Conservation (phyloP, 2,113 vertebrate species). For the Ceuthmochares aereus region DNA sequence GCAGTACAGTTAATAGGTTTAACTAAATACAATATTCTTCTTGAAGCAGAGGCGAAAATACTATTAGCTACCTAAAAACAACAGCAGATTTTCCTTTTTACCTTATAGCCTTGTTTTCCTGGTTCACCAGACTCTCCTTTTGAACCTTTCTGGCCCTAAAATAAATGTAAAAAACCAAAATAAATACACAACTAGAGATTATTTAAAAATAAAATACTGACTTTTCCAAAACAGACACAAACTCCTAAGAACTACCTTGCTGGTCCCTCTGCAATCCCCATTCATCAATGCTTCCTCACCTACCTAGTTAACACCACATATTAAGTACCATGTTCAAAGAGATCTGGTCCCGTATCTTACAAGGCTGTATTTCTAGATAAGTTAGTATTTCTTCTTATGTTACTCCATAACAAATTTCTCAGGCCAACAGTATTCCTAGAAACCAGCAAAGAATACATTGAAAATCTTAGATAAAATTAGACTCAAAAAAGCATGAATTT, state of each 20-base stretch:
- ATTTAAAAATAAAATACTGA: not conserved
- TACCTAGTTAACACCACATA: not conserved
- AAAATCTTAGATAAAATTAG: not conserved
- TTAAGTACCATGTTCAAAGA: not conserved
- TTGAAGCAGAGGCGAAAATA: not conserved
- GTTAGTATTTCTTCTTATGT: not conserved
- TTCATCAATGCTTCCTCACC: not conserved
- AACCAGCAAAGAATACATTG: not conserved
- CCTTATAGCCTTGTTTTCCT: constrained; percentile 98
- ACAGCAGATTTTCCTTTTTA: constrained; percentile 60
- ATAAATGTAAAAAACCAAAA: not conserved
- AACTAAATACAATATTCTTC: not conserved
- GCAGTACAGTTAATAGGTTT: not conserved
- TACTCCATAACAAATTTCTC: not conserved
- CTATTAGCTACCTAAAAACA: not conserved
- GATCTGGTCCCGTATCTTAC: not conserved
- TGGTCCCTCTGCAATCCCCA: not conserved
- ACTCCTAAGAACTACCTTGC: not conserved
- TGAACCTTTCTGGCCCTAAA: constrained; percentile 94
- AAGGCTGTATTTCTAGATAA: not conserved
- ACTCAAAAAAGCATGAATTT: not conserved
- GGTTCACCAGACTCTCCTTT: constrained; percentile 95
- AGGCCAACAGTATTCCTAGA: not conserved
- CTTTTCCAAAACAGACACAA: not conserved
- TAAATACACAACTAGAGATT: not conserved